These are phyloP conservation scores for Callosobruchus maculatus DNA, from an alignment of 2,888 invertebrate species.

Conservation along the genomic window DNA sequence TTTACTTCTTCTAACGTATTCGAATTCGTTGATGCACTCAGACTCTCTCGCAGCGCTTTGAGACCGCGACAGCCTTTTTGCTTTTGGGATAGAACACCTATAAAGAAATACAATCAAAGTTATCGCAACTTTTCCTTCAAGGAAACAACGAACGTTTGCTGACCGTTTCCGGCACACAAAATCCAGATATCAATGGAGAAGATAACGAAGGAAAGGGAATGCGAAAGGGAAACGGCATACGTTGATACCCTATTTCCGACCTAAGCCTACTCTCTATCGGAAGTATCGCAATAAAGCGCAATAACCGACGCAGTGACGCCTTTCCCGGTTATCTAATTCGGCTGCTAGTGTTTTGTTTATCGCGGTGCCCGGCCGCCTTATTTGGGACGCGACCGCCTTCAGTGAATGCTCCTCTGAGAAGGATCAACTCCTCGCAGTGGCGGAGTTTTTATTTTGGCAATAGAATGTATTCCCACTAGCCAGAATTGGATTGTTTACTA, in stretches of 20 bases:
- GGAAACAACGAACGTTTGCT: not conserved
- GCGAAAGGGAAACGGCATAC: not conserved
- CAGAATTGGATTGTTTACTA: too few species aligned
- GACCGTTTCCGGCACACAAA: not conserved
- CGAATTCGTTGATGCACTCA: too few species aligned
- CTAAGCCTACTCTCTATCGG: conserved; percentile 6
- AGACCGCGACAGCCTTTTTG: too few species aligned
- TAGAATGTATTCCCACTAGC: too few species aligned
- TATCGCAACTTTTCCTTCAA: not conserved
- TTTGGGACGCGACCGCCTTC: conserved; percentile 1
- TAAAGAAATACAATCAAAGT: not conserved
- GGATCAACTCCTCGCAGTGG: too few species aligned
- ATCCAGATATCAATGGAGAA: not conserved
- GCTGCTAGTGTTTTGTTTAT: conserved; percentile 20
- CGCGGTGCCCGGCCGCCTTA: conserved; percentile 14
- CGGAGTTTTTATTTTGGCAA: too few species aligned
- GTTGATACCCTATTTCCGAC: not conserved
- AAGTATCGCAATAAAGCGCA: conserved; percentile 8
- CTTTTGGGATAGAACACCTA: too few species aligned
- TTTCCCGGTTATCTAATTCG: conserved; percentile 11
- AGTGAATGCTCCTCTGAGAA: too few species aligned
- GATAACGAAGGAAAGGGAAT: not conserved
- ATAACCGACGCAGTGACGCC: not conserved
- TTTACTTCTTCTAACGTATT: too few species aligned
- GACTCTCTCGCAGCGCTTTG: too few species aligned